Conservation (phyloP, 2,888 invertebrate species). For the Drosophila vallismaia region DNA sequence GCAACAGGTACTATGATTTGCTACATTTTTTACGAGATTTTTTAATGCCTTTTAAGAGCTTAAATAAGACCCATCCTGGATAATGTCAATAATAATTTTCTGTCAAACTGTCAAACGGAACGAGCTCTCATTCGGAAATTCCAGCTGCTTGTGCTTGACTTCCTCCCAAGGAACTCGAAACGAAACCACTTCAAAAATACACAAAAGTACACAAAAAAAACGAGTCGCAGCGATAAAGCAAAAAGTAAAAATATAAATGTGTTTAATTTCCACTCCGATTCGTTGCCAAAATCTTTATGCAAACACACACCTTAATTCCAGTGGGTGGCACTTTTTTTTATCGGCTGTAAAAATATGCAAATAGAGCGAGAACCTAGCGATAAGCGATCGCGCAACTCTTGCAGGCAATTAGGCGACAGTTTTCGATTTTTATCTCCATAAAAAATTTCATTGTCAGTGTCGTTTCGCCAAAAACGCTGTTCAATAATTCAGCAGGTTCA, state of each 20-base stretch:
- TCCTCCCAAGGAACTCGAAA: slow-evolving; percentile 22
- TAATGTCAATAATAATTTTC: slow-evolving; percentile 8
- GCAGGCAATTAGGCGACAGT: slow-evolving; percentile 21
- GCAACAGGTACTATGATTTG: neutral
- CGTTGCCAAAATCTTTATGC: slow-evolving; percentile 16
- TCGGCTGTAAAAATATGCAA: slow-evolving; percentile 53
- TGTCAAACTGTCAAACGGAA: slow-evolving; percentile 20
- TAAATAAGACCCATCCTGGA: neutral
- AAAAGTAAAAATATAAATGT: slow-evolving; percentile 16
- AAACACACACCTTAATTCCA: slow-evolving; percentile 31
- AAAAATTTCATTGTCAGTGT: slow-evolving; percentile 38
- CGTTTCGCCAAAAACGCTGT: slow-evolving; percentile 25
- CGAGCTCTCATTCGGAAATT: slow-evolving; percentile 11
- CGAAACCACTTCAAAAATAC: slow-evolving; percentile 23
- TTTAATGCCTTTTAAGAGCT: too few species aligned
- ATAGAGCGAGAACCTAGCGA: slow-evolving; percentile 35
- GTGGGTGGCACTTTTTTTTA: slow-evolving; percentile 39
- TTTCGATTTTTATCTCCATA: slow-evolving; percentile 24
- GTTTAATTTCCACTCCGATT: slow-evolving; percentile 19
- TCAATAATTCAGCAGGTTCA: slow-evolving; percentile 47
- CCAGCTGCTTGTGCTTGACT: slow-evolving; percentile 22
- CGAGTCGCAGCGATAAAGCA: slow-evolving; percentile 17
- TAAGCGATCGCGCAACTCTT: slow-evolving; percentile 20
- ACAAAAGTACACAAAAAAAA: too few species aligned
- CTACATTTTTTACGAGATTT: too few species aligned